Evolutionary conservation across 1,140 invertebrate species (phyloP), one percentile per base, ranked within the genome.

Genomic region (Trichonephila inaurata): DNA sequence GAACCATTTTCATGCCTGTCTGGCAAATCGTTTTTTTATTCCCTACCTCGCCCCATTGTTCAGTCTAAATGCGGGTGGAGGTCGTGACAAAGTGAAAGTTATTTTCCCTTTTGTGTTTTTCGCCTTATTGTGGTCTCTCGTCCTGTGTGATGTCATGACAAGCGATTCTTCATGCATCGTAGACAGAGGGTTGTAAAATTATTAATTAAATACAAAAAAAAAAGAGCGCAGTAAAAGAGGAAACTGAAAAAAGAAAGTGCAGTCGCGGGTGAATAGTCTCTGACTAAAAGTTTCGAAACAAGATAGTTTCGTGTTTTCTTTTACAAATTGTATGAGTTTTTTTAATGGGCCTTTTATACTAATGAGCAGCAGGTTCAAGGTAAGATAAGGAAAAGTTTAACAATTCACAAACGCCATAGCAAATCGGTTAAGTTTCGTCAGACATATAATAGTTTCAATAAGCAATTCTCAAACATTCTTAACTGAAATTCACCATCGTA

Each of bases 201-300:
- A 24, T 77, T 77, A 77, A 77, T 72, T 72, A 72, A 72, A 72
- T 72, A 72, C 10, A 77, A 33, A 18, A 72, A 33, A 18, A 72
- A 72, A 77, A 77, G 28, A 33, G 21, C 28, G 28, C 28, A 28
- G 28, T 28, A 28, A 28, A 28, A 28, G 28, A 28, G 28, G 1
- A 28, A 28, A 28, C 28, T 3, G 16, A 3, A 28, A 40, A 40
- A 18, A 6, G 4, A 8, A 16, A 28, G 28, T 14, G 24, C 2
- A 24, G 0, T 77, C 33, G 8, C 12, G 3, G 69, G 69, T 77
- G 69, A 77, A 77, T 33, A 24, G 24, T 51, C 44, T 51, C 44
- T 51, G 2, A 51, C 8, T 51, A 5, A 51, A 8, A 51, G 8
- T 51, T 51, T 51, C 44, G 44, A 51, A 51, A 51, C 44, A 6